A percentile compares a stretch with the other conserved stretches of the same genome.
Evolutionary conservation across 2,113 vertebrate species (phyloP).

Genomic region (Siniperca knerii): DNA sequence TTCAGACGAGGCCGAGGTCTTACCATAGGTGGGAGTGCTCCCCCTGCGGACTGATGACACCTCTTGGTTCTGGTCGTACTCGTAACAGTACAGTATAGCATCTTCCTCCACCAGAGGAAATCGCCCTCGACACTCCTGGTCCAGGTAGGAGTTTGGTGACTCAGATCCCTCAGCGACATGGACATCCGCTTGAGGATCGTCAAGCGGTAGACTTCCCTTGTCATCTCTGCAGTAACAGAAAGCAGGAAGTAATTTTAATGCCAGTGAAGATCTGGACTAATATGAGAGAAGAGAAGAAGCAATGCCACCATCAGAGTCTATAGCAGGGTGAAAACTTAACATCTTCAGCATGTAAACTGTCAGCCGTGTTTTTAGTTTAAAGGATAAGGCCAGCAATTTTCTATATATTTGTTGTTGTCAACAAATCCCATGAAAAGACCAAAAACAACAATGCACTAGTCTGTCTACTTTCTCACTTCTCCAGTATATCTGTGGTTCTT

Average conservation of each 20-base stretch:
- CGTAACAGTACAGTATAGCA: constrained; percentile 95
- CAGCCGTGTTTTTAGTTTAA: background rate
- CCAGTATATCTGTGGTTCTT: too few relatives aligned
- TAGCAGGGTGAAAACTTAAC: background rate
- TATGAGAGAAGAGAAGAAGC: background rate
- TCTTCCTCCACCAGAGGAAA: constrained; percentile 97
- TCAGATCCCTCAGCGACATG: constrained; percentile 93
- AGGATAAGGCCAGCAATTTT: background rate
- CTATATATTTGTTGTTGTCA: background rate
- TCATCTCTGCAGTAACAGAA: constrained; percentile 88
- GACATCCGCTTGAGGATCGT: constrained; percentile 89
- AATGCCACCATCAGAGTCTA: background rate
- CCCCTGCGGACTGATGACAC: constrained; percentile 92
- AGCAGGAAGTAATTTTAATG: constrained; percentile 11
- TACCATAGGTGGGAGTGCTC: constrained; percentile 97
- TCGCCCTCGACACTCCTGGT: constrained; percentile 94
- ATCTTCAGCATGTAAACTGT: background rate
- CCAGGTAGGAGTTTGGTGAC: constrained; percentile 98
- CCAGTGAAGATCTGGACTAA: constrained; percentile 9
- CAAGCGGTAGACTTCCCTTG: constrained; percentile 89
- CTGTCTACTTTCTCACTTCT: background rate
- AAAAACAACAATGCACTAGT: background rate
- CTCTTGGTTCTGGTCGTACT: constrained; percentile 95
- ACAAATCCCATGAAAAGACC: background rate
- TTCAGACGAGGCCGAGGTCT: constrained; percentile 33